phyloP scores from a whole-genome alignment of 1,140 invertebrate species.

The Octopus sinensis region DNA sequence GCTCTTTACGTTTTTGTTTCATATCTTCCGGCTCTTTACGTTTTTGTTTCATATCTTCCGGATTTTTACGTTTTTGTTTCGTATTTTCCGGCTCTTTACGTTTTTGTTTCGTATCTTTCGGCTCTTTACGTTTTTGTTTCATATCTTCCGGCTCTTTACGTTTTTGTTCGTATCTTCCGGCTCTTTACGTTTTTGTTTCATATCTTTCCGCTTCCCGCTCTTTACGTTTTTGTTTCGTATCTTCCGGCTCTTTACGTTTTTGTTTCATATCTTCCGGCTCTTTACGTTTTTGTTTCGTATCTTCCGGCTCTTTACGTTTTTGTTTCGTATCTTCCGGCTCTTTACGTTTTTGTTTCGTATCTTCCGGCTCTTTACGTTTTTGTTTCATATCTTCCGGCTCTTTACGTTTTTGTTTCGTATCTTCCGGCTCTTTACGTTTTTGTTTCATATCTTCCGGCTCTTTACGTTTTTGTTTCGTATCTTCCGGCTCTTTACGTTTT shows the following conservation, averaged over 20 bases:
- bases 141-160: background rate
- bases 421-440: no score
- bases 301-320: no score
- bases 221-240: background rate
- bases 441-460: no score
- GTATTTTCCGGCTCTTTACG: background rate
- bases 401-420: no score
- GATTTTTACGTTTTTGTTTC: background rate
- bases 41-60: background rate
- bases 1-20: background rate
- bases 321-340: no score
- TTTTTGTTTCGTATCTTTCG: background rate
- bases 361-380: no score
- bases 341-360: no score
- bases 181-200: background rate
- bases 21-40: background rate
- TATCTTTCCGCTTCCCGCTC: background rate
- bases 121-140: background rate
- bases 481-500: no score
- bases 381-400: no score
- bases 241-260: background rate
- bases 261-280: no score
- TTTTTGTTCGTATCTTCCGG: background rate
- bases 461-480: no score
- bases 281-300: no score